Conservation (phyloP, 2,888 invertebrate genomes). For the Willowsia nigromaculata region DNA sequence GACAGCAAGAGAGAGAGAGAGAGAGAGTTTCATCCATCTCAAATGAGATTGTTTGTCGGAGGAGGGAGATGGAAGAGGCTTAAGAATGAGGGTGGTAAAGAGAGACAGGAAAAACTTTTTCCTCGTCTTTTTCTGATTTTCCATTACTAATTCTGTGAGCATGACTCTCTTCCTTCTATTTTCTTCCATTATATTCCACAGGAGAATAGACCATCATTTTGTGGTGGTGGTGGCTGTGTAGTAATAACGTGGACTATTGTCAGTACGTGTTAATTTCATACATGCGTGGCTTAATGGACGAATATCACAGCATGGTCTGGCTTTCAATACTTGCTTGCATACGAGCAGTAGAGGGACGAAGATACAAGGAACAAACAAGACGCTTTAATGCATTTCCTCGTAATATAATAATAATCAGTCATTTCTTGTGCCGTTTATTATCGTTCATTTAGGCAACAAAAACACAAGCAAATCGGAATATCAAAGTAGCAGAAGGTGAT, state of each 20-base stretch:
- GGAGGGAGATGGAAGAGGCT: slow-evolving; percentile 49
- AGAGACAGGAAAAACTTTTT: slow-evolving; percentile 44
- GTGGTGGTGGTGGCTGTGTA: neutral
- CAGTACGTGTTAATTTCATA: slow-evolving; percentile 43
- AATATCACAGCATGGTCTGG: neutral
- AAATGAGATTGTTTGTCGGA: slow-evolving; percentile 54
- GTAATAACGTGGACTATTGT: slow-evolving; percentile 36
- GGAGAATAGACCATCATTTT: slow-evolving; percentile 36
- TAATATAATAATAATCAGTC: slow-evolving; percentile 33
- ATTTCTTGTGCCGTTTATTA: neutral
- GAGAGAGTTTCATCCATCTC: slow-evolving; percentile 55
- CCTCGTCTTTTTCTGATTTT: slow-evolving; percentile 49
- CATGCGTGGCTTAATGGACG: slow-evolving; percentile 32
- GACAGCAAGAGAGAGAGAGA: too few species aligned
- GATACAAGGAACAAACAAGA: slow-evolving; percentile 13
- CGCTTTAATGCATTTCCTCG: slow-evolving; percentile 8
- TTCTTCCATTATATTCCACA: slow-evolving; percentile 28
- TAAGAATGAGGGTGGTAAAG: neutral
- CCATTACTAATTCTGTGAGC: slow-evolving; percentile 66
- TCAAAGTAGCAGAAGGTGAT: too few species aligned
- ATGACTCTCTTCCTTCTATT: slow-evolving; percentile 38
- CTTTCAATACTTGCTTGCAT: neutral
- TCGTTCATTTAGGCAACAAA: too few species aligned
- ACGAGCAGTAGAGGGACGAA: neutral
- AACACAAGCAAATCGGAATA: too few species aligned